Base-by-base conservation (phyloP, 2,888 invertebrate genomes). In the Ormyrus rosae region DNA sequence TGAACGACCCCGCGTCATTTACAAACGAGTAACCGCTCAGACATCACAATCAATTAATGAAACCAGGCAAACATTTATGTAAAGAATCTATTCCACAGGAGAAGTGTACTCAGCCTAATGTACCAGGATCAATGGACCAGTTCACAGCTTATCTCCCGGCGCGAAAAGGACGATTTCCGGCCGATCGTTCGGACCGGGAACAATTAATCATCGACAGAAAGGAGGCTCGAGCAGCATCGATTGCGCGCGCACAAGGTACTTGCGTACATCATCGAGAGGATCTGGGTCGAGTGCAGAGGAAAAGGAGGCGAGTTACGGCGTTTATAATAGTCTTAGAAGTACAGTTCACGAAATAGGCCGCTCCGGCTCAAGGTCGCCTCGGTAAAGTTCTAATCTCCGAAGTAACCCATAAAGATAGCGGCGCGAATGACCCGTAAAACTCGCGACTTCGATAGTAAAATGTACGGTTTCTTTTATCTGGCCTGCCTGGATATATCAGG, bases 351-450 rank as follows among this genome's bases (percentile, higher is more conserved):
- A 55, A 7, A 53, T 53, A 51, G 67, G 67, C 45, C 67, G 53
- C 11, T 53, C 1, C 6, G 2, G 48, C 3, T 7, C 48, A 50
- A 64, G n/a, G 64, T 48, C n/a, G 48, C 10, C 9, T 51, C 51
- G 51, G 19, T 10, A 51, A 51, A 51, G 3, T 45, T 55, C 55
- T 68, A 68, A 55, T 68, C 55, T 68, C 46, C 11, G 34, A 34
- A 34, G 34, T 34, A 34, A 34, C 19, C 48, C 34, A 48, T 48
- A 58, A 70, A 70, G 70, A 70, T 70, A 70, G n/a, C 70, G 46
- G 6, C 46, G 45, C 48, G 46, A 69, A 46, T 69, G 69, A 69
- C 55, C 67, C 69, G 69, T 69, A 70, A 58, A 70, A 46, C n/a
- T 5, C 68, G 65, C 10, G 11, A 34, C 34, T 46, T 64, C 50